These are phyloP conservation scores for Diachrysia chrysitis DNA, from an alignment of 2,888 invertebrate genomes.

Conservation along the genomic window DNA sequence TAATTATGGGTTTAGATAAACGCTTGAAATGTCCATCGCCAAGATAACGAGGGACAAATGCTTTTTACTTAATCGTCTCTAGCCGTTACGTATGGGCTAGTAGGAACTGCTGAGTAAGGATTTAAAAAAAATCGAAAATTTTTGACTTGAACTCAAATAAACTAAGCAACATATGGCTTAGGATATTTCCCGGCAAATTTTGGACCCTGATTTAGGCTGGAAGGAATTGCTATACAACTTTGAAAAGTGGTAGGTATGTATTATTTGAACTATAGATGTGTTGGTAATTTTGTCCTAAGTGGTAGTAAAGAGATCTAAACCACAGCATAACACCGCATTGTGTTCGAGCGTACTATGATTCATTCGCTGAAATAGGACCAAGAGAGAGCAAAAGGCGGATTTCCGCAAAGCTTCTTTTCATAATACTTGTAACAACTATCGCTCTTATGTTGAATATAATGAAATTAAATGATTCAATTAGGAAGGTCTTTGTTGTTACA, in stretches of 20 bases:
- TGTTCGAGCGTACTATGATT: not conserved
- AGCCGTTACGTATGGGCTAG: too few species aligned
- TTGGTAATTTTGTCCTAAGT: not conserved
- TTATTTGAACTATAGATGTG: too few species aligned
- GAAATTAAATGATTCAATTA: conserved; percentile 18
- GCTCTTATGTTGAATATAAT: not conserved
- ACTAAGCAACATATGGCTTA: too few species aligned
- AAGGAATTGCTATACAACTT: not conserved
- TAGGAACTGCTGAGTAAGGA: too few species aligned
- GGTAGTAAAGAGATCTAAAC: not conserved
- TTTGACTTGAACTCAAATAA: too few species aligned
- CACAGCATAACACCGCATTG: not conserved
- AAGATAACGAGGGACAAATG: not conserved
- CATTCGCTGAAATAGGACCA: not conserved
- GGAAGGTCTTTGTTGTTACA: conserved; percentile 26
- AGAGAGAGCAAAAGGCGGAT: conserved; percentile 2
- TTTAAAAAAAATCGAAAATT: too few species aligned
- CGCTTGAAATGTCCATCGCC: not conserved
- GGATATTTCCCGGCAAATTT: not conserved
- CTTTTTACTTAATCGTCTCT: not conserved
- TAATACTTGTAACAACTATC: not conserved
- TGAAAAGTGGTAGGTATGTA: not conserved
- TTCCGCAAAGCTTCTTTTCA: not conserved
- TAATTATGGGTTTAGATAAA: not conserved
- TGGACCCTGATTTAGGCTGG: not conserved